phyloP scores from a whole-genome alignment of 2,797 vertebrate species.

The Syngnathus rostellatus region DNA sequence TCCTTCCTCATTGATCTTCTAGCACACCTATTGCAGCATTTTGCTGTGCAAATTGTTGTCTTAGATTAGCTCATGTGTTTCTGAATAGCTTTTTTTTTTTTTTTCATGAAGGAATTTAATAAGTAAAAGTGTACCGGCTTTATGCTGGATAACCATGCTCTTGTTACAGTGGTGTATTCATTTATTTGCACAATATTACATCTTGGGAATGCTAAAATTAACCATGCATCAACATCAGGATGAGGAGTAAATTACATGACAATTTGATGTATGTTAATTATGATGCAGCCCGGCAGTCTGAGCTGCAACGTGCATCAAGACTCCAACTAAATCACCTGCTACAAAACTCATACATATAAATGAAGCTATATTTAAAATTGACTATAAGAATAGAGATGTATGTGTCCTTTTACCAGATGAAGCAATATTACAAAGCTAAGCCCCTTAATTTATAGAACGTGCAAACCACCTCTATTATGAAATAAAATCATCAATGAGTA shows the following conservation, averaged over 20 bases:
- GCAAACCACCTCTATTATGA: constrained; percentile 18
- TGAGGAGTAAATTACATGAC: constrained; percentile 59
- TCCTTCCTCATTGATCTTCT: neutral
- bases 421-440: constrained; percentile 25
- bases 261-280: constrained; percentile 68
- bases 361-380: constrained; percentile 43
- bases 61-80: too few relatives aligned
- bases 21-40: too few relatives aligned
- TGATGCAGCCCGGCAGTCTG: constrained; percentile 41
- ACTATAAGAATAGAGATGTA: constrained; percentile 20
- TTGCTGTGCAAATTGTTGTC: too few relatives aligned
- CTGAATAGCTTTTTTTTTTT: too few relatives aligned
- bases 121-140: neutral
- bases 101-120: too few relatives aligned
- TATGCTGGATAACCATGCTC: neutral
- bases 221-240: constrained; percentile 49
- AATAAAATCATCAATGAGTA: constrained; percentile 18
- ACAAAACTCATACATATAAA: constrained; percentile 62
- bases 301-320: constrained; percentile 31
- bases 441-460: constrained; percentile 21
- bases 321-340: constrained; percentile 51
- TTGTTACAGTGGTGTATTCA: neutral
- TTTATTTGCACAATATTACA: constrained; percentile 57
- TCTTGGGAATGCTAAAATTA: constrained; percentile 54
- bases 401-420: constrained; percentile 17